Base-by-base conservation (phyloP, 2,797 vertebrate species). In the Petrocephalus sullivani region DNA sequence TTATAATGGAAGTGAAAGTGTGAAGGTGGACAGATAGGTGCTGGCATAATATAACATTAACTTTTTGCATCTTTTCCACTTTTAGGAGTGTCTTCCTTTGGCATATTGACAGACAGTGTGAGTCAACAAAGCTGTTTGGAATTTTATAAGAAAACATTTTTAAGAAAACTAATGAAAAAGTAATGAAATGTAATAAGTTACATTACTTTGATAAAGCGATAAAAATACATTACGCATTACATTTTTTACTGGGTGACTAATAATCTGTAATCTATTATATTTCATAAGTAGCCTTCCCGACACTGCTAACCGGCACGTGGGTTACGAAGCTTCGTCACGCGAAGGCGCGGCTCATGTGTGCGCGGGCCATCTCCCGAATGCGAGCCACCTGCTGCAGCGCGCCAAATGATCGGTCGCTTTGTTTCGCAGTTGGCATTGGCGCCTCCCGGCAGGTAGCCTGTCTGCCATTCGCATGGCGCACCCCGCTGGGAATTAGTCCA, bases 401-500 rank as follows among this genome's bases (percentile, higher is more conserved):
- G 89, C 89, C 41, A 89, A 88, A 89, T 87, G 84, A 88, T 89
- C 90, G 37, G 64, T 88, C 21, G 21, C 8, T 49, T 64, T 56
- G 56, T 54, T 53, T 61, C 10, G 21, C 41, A 10, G 4, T 19
- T 88, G 64, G 21, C 19, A 21, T 57, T 41, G 0, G 51, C 1
- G n/a, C 4, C 54, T 57, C 83, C 28, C 83, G 0, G 78, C 89
- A 91, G 90, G 92, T 92, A 91, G 88, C 90, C 85, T 91, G 87
- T 90, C 90, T 91, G 91, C 88, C 91, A 91, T 91, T 91, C 90
- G 90, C 82, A 90, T 90, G 87, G 87, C 85, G 88, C 91, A 91
- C 90, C 86, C 92, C 91, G 89, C 90, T 87, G 90, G 95, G 94
- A 93, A 91, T 2, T 16, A 85, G 82, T 94, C 95, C 95, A 95